Percentiles rank a stretch among this genome's conserved stretches.
These are phyloP conservation scores for Epicauta chinensis DNA, from an alignment of 1,140 invertebrate species.

Conservation along the genomic window DNA sequence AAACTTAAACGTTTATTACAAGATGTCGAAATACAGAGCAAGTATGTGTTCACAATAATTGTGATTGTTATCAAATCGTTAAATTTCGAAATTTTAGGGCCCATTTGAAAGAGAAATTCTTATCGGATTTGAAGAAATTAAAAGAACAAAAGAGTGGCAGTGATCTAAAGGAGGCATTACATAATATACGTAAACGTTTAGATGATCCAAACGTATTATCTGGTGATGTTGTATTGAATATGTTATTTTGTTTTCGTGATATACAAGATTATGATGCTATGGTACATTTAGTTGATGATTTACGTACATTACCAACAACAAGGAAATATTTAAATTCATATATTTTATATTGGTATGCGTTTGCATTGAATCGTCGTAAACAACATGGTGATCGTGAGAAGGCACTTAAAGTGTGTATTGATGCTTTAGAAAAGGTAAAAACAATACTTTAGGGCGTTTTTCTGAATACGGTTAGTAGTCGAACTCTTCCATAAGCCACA, in stretches of 20 bases:
- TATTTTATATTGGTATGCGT: constrained; percentile 91
- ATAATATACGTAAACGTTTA: constrained; percentile 85
- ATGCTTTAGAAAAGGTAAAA: constrained; percentile 71
- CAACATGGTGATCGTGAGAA: constrained; percentile 90
- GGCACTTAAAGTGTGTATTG: constrained; percentile 85
- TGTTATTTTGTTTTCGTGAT: constrained; percentile 87
- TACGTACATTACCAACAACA: constrained; percentile 87
- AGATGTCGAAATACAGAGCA: constrained; percentile 91
- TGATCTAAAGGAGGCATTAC: constrained; percentile 78
- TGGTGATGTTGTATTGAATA: constrained; percentile 88
- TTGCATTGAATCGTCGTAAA: constrained; percentile 93
- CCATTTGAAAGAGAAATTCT: constrained; percentile 97
- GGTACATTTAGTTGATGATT: constrained; percentile 93
- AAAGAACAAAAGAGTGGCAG: constrained; percentile 80
- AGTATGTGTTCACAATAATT: constrained; percentile 52
- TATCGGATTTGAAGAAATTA: constrained; percentile 88
- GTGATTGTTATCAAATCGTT: neutral
- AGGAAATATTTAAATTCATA: constrained; percentile 85
- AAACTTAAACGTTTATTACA: constrained; percentile 79
- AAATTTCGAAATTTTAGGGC: constrained; percentile 55
- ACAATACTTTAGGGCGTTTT: too few relatives aligned
- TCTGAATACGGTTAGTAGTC: too few relatives aligned
- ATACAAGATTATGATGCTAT: constrained; percentile 98
- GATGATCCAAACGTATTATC: constrained; percentile 97
- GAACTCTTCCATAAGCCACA: too few relatives aligned